These are phyloP conservation scores for Struthidea cinerea DNA, from an alignment of 2,113 vertebrate species.

Conservation along the genomic window DNA sequence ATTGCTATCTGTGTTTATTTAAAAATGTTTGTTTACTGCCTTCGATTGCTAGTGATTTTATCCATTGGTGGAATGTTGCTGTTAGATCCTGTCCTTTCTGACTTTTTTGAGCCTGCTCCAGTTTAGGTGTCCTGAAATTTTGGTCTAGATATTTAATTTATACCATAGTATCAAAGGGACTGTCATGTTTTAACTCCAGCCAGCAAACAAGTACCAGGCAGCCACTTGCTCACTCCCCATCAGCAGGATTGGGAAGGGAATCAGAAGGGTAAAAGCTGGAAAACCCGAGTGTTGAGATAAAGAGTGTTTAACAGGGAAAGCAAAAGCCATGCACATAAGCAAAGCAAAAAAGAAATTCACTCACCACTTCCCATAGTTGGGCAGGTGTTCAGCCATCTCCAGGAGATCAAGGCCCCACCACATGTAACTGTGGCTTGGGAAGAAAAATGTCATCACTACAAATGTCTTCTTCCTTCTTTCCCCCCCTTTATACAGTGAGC, in stretches of 20 bases:
- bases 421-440: fast-evolving
- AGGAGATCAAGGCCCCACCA: too few species aligned
- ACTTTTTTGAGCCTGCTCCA: not conserved
- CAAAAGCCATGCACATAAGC: not conserved
- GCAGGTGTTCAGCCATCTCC: not conserved
- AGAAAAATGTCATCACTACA: not conserved
- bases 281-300: not conserved
- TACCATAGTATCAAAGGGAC: too few species aligned
- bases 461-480: not conserved
- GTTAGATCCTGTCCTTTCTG: not conserved
- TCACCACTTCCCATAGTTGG: not conserved
- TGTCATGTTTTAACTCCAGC: not conserved
- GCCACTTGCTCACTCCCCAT: not conserved
- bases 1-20: not conserved
- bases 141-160: not conserved
- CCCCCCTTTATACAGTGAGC: not conserved
- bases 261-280: not conserved
- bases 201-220: not conserved
- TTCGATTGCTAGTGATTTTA: not conserved
- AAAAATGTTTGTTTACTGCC: not conserved
- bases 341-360: not conserved
- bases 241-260: fast-evolving
- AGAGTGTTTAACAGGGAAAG: not conserved
- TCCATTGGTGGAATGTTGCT: not conserved
- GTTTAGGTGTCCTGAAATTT: not conserved